These are phyloP conservation scores for Eueides isabella DNA, from an alignment of 1,140 invertebrate species.

Conservation along the genomic window DNA sequence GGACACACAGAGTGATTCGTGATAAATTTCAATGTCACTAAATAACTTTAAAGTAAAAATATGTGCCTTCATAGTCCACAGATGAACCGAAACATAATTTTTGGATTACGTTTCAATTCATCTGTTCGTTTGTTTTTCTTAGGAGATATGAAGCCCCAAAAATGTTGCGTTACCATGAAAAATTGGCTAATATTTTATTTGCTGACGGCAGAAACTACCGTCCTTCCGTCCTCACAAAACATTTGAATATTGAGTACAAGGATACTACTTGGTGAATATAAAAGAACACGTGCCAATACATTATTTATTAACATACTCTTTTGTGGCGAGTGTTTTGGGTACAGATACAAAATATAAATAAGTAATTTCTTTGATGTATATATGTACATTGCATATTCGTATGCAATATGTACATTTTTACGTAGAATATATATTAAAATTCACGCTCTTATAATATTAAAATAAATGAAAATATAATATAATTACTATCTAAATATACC, in stretches of 20 bases:
- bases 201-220: neutral
- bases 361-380: neutral
- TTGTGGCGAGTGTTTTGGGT: neutral
- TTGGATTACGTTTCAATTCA: too few species aligned
- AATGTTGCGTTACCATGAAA: neutral
- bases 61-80: neutral
- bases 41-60: too few species aligned
- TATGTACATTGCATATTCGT: neutral
- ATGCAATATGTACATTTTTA: too few species aligned
- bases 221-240: neutral
- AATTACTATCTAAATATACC: too few species aligned
- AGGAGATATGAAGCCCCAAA: too few species aligned
- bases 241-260: slow-evolving; percentile 13
- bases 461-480: too few species aligned
- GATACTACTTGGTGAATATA: slow-evolving; percentile 9
- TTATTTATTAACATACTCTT: slow-evolving; percentile 1
- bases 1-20: too few species aligned
- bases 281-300: neutral
- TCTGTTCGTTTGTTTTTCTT: too few species aligned
- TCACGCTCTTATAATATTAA: too few species aligned
- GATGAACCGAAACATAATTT: too few species aligned
- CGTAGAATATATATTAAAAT: too few species aligned
- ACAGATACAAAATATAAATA: neutral
- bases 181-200: neutral
- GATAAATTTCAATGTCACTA: neutral